These are phyloP conservation scores for Perognathus longimembris DNA, from an alignment of 2,113 vertebrate genomes.

Conservation along the genomic window DNA sequence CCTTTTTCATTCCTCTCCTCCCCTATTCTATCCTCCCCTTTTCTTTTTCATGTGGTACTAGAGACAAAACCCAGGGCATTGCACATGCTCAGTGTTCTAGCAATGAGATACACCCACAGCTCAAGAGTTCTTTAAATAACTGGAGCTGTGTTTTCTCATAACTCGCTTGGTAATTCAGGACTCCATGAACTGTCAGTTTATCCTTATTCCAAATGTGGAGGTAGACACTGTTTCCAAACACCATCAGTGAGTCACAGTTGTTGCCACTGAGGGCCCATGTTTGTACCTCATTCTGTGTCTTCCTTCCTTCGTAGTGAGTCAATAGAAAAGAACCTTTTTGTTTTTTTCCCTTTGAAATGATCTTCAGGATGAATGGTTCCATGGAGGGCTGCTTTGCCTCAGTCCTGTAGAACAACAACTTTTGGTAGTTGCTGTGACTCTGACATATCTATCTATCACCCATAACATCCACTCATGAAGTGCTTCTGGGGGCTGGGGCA, in stretches of 20 bases:
- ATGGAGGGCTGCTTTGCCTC: background rate
- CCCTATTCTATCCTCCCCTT: too few relatives aligned
- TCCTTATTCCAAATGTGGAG: background rate
- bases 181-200: background rate
- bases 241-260: constrained; percentile 36
- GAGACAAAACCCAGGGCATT: too few relatives aligned
- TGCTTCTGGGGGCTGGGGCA: background rate
- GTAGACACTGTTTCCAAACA: background rate
- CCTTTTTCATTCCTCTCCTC: too few relatives aligned
- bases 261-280: constrained; percentile 1
- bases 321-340: background rate
- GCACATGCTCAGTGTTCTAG: too few relatives aligned
- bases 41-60: too few relatives aligned
- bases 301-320: constrained; percentile 42
- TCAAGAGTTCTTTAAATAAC: constrained; percentile 10
- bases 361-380: background rate
- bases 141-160: background rate
- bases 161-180: background rate
- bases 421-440: background rate
- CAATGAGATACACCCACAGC: too few relatives aligned
- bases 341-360: constrained; percentile 20
- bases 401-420: background rate
- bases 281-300: constrained; percentile 46
- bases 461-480: background rate
- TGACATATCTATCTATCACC: background rate